Conservation (phyloP, 2,888 invertebrate species). For the Chouioia cunea region DNA sequence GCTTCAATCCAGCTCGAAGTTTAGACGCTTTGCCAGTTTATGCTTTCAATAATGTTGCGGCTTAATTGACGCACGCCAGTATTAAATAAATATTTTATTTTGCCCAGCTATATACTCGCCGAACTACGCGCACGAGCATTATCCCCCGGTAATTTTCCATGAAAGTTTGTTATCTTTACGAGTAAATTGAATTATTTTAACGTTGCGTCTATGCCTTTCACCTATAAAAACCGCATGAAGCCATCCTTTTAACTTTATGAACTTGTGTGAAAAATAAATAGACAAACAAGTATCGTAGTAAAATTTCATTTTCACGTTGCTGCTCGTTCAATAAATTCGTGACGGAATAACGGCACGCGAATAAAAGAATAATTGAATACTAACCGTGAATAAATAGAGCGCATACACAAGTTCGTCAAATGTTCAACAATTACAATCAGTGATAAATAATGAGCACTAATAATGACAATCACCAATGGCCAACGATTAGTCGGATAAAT, state of each 20-base stretch:
- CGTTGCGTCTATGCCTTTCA: neutral
- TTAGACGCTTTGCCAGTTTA: conserved; percentile 31
- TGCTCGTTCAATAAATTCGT: no score
- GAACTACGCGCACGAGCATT: no score
- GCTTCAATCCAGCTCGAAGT: neutral
- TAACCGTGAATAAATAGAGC: neutral
- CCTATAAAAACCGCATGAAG: no score
- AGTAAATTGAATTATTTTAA: conserved; percentile 25
- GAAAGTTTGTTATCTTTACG: conserved; percentile 9
- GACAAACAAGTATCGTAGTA: no score
- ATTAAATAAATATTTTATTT: conserved; percentile 34
- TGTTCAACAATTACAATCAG: conserved; percentile 2
- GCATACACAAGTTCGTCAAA: neutral
- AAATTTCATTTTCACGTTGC: no score
- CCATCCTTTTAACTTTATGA: no score
- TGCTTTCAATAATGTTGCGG: conserved; percentile 29
- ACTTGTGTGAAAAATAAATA: no score
- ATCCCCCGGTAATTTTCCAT: no score
- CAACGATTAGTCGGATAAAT: neutral
- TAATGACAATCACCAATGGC: conserved; percentile 26
- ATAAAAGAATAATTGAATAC: no score
- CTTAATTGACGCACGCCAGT: conserved; percentile 27
- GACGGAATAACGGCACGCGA: no score
- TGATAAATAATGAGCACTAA: conserved; percentile 35
- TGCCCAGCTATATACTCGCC: neutral